Evolutionary conservation across 2,888 invertebrate species (phyloP), one percentile per base, ranked within the genome.

Genomic region (Drosophila cognata): DNA sequence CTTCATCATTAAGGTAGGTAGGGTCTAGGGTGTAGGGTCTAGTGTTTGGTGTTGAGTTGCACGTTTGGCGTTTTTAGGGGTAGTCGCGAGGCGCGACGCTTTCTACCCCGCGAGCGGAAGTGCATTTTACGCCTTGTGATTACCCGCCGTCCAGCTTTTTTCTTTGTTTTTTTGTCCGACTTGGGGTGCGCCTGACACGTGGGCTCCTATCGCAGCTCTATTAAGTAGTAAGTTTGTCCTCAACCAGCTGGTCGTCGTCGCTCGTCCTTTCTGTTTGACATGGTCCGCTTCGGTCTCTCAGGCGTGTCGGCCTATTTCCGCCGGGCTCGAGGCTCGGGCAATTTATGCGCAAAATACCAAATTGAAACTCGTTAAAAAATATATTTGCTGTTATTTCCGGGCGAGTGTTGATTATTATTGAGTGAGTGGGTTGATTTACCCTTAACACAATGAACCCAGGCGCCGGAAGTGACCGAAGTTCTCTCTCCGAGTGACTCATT

Each of bases 241-340:
- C 41, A 28, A 56, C 5, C 7, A 55, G 56, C 51, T 56, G 56
- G 50, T 11, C 11, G 50, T 50, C 52, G 21, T n/a, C 38, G 57
- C 38, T 57, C 57, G 57, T 57, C 57, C 41, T 57, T 57, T 29
- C 38, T 38, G 38, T 38, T 38, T 28, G 21, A 29, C 57, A 29
- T 43, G 43, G 57, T 79, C 86, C 77, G 77, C 67, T 83, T 79
- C 72, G 67, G 73, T 62, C 84, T 78, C 78, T 86, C 90, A 90
- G 91, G 84, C 90, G 90, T 90, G 91, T 91, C 90, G 79, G 89
- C 69, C 81, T 84, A 90, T 82, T 91, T 90, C 91, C 91, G 56
- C n/a, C 28, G n/a, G n/a, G n/a, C 91, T 57, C 41, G 29, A 2
- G 16, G 21, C 57, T 33, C 56, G 48, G 65, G 53, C 84, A 83